A percentile compares a stretch with the other conserved stretches of the same genome.
phyloP scores from a whole-genome alignment of 2,888 invertebrate genomes.

The Silvanus unidentatus region DNA sequence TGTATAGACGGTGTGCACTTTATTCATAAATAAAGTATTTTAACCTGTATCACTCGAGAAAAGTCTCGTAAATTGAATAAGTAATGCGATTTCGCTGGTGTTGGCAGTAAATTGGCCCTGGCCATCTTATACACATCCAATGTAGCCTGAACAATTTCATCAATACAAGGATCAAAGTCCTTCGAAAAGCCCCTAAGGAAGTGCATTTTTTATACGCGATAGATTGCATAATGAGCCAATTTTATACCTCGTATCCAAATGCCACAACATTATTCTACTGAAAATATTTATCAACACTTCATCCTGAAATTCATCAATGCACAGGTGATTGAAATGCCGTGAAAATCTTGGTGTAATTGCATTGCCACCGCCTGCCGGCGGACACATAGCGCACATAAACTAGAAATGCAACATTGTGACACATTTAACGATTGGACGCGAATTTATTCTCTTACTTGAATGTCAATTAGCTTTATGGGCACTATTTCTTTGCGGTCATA shows the following conservation, averaged over 20 bases:
- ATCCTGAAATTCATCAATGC: constrained; percentile 87
- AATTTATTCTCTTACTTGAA: constrained; percentile 56
- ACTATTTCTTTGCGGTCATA: constrained; percentile 77
- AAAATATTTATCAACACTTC: constrained; percentile 79
- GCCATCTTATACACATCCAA: constrained; percentile 82
- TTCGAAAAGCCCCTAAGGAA: constrained; percentile 80
- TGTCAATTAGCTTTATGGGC: constrained; percentile 75
- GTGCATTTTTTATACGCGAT: too few relatives aligned
- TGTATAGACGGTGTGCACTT: constrained; percentile 1
- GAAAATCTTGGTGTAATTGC: constrained; percentile 79
- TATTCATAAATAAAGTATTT: background rate
- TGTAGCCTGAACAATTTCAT: constrained; percentile 81
- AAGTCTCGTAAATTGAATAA: constrained; percentile 92
- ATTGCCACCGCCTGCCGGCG: constrained; percentile 71
- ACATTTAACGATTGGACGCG: background rate
- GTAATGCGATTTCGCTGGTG: constrained; percentile 90
- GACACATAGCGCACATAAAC: constrained; percentile 83
- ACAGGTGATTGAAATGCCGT: constrained; percentile 77
- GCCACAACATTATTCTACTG: constrained; percentile 88
- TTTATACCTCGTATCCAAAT: constrained; percentile 81
- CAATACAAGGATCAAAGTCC: constrained; percentile 89
- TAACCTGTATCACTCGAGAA: constrained; percentile 80
- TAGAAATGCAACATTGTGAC: constrained; percentile 28
- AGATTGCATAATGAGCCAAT: too few relatives aligned
- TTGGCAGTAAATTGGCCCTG: constrained; percentile 76